These are phyloP conservation scores for Eustalomyia histrio DNA, from an alignment of 2,888 invertebrate genomes.

Conservation along the genomic window DNA sequence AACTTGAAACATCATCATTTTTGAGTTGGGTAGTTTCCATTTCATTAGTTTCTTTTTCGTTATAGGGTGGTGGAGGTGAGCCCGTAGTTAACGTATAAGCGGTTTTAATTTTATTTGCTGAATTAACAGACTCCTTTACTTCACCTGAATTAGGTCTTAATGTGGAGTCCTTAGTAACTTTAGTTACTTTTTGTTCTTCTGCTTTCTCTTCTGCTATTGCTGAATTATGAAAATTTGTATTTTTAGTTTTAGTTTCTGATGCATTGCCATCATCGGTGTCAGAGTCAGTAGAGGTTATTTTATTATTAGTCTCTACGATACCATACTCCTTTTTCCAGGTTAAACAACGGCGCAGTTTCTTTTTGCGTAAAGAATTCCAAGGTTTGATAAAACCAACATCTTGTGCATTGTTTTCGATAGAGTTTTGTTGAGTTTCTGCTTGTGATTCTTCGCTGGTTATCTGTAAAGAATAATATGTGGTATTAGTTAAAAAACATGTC, in stretches of 20 bases:
- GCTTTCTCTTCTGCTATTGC: not conserved
- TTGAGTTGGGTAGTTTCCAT: slow-evolving; percentile 60
- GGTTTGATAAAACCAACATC: not conserved
- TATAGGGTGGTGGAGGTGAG: slow-evolving; percentile 70
- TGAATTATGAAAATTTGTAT: not conserved
- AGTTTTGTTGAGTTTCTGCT: slow-evolving; percentile 55
- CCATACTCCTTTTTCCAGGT: slow-evolving; percentile 75
- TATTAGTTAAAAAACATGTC: not conserved
- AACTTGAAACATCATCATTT: not conserved
- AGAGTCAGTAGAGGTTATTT: slow-evolving; percentile 72
- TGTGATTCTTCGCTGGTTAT: slow-evolving; percentile 74
- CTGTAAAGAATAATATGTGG: slow-evolving; percentile 61
- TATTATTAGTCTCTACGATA: slow-evolving; percentile 68
- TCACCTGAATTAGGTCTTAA: slow-evolving; percentile 68
- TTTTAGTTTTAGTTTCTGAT: slow-evolving; percentile 1
- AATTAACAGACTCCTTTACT: slow-evolving; percentile 69
- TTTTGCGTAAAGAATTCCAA: slow-evolving; percentile 73
- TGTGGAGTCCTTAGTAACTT: not conserved
- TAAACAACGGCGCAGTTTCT: slow-evolving; percentile 74
- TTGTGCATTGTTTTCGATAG: not conserved
- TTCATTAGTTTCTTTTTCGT: slow-evolving; percentile 69
- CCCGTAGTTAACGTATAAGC: slow-evolving; percentile 74
- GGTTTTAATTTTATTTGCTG: slow-evolving; percentile 73
- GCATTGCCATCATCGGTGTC: slow-evolving; percentile 71
- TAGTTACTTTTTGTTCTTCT: slow-evolving; percentile 2